phyloP scores from a whole-genome alignment of 2,113 vertebrate genomes.

The Colinus virginianus region DNA sequence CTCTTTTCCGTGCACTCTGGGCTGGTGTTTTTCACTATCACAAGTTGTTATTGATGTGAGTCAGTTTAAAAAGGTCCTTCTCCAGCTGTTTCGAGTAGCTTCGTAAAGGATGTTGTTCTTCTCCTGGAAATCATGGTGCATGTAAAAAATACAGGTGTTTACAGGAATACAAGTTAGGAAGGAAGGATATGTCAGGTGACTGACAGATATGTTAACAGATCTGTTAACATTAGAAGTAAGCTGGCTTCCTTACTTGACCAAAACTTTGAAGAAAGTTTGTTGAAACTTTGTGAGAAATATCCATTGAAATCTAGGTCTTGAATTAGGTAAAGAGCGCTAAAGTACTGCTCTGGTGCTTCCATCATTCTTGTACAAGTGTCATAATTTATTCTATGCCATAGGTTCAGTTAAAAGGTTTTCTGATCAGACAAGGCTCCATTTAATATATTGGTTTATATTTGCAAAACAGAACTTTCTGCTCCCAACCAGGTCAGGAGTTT shows the following conservation, averaged over 20 bases:
- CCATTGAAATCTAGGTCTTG: background rate
- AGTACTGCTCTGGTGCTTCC: background rate
- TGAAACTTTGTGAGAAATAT: background rate
- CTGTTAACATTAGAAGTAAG: background rate
- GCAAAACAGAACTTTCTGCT: background rate
- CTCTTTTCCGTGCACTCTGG: background rate
- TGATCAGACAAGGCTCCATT: background rate
- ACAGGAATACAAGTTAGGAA: background rate
- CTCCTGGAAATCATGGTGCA: background rate
- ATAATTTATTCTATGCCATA: background rate
- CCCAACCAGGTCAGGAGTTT: background rate
- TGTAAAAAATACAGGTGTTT: background rate
- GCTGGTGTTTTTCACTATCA: constrained; percentile 2
- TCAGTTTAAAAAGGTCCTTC: background rate
- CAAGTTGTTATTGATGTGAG: background rate
- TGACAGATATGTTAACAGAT: background rate
- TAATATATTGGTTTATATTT: background rate
- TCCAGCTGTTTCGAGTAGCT: background rate
- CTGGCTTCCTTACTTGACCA: background rate
- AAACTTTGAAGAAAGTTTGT: background rate
- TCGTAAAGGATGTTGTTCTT: background rate
- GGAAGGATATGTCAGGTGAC: background rate
- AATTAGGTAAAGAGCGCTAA: background rate
- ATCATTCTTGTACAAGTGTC: background rate
- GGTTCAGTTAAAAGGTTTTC: background rate